Evolutionary conservation across 2,888 invertebrate genomes (phyloP), one percentile per base, ranked within the genome.

Genomic region (Acanthoscelides obtectus): DNA sequence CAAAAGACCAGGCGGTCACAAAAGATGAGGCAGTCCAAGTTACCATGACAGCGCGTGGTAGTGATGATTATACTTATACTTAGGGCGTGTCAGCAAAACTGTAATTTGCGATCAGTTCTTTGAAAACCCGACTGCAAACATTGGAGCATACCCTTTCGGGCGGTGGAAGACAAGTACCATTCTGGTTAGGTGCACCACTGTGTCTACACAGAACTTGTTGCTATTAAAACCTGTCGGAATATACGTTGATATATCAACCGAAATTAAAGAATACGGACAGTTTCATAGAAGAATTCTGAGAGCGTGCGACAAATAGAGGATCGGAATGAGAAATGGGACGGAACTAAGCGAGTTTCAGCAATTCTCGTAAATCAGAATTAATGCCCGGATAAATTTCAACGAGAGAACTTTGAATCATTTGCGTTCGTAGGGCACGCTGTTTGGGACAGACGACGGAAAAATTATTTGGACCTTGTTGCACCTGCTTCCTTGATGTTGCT

Each of bases 321-420:
- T 81, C 76, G 80, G 78, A 79, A 82, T 81, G 82, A 82, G 81
- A 81, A 82, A 83, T 81, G 80, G 81, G 76, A 77, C 80, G 81
- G 80, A 80, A 80, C 80, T 78, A 78, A 78, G 81, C 80, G 79
- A 80, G 81, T 81, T 80, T 79, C 80, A 78, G 79, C 80, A 80
- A 78, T 79, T 81, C 81, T 76, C 82, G 82, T 83, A 83, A 83
- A 83, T 83, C 83, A 83, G 81, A 83, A 83, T 83, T 82, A 83
- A 82, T 82, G 81, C 81, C 79, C 77, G 80, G 81, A 83, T 83
- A 83, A 83, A 83, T 83, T 83, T 79, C 79, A 78, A 73, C 72
- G 74, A 72, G 69, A 70, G 74, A 74, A 73, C 73, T 76, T 79
- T 78, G 79, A 77, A 77, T 77, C 75, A 75, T 75, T 75, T 72